Conservation (phyloP, 2,113 vertebrate genomes). For the Chitala chitala region DNA sequence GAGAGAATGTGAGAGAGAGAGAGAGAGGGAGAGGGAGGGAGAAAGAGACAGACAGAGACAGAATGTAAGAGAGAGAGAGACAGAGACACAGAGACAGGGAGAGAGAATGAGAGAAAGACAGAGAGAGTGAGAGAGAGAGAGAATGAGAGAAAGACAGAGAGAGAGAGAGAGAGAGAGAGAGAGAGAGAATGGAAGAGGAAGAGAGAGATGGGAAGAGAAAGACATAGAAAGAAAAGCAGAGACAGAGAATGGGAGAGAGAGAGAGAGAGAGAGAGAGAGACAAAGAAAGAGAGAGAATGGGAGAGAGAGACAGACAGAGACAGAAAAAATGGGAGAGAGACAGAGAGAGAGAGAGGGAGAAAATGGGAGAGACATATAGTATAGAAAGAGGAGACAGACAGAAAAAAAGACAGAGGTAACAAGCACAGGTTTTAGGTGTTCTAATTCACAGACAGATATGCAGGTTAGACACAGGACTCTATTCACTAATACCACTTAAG, state of each 20-base stretch:
- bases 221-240: constrained; percentile 2
- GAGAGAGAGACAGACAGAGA: not conserved
- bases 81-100: no score
- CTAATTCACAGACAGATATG: constrained; percentile 35
- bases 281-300: not conserved
- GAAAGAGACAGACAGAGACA: no score
- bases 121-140: not conserved
- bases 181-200: not conserved
- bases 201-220: not conserved
- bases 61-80: no score
- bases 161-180: not conserved
- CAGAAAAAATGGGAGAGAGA: not conserved
- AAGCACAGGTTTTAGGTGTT: constrained; percentile 5
- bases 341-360: not conserved
- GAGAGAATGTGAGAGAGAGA: no score
- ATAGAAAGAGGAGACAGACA: no score
- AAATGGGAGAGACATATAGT: constrained; percentile 14
- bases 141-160: no score
- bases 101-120: no score
- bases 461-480: constrained; percentile 31
- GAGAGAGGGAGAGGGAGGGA: no score
- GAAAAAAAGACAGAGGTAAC: no score
- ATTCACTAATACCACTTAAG: constrained; percentile 51
- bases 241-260: not conserved
- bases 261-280: not conserved